Percentiles rank a stretch among this genome's conserved stretches.
Conservation (phyloP, 2,797 vertebrate genomes). For the Parauchenoglanis ngamensis region DNA sequence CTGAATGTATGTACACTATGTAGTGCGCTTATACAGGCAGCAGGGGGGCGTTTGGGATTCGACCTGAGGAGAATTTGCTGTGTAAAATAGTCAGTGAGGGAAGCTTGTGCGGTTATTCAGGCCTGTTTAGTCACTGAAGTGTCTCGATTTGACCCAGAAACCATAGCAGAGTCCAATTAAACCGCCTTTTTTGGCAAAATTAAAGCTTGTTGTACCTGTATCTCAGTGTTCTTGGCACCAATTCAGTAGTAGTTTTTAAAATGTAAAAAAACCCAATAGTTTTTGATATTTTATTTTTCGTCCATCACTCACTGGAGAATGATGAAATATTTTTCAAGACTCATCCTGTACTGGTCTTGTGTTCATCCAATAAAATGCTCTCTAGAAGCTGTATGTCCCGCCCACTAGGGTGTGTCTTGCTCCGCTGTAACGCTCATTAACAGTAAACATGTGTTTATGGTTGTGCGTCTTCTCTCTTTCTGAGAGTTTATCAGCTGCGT, state of each 20-base stretch:
- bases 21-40: neutral
- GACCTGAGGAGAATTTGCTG: neutral
- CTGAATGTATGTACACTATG: too few species aligned
- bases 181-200: neutral
- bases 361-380: neutral
- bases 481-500: neutral
- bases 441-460: neutral
- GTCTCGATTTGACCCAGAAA: neutral
- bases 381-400: too few species aligned
- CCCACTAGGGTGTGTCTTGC: neutral
- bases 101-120: neutral
- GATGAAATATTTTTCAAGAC: neutral
- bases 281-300: neutral
- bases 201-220: neutral
- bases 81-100: neutral
- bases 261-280: neutral
- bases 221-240: neutral
- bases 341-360: slow-evolving; percentile 1
- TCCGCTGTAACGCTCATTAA: neutral
- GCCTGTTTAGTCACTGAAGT: neutral
- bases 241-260: neutral
- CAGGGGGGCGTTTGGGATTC: neutral
- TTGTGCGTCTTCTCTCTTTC: neutral
- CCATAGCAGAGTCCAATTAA: too few species aligned
- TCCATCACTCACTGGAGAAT: neutral